Evolutionary conservation across 2,113 vertebrate genomes (phyloP), one percentile per base, ranked within the genome.

Genomic region (Myrmecophaga tridactyla): DNA sequence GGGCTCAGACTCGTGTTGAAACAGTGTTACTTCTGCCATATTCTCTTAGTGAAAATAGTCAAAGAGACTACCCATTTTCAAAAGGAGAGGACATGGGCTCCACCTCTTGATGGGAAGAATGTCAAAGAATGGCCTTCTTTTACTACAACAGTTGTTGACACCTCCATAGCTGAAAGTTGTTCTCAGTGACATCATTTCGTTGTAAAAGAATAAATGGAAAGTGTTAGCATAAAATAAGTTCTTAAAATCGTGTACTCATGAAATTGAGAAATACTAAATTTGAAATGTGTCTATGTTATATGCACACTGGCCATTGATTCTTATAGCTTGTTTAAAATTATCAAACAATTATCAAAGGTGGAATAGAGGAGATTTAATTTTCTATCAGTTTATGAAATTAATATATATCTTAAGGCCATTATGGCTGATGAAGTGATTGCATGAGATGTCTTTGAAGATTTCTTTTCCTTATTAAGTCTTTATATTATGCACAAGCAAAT

Each of bases 341-440:
- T 70, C 65, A 73, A 92, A 85, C 85, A 90, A 29, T 23, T 36
- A 91, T 46, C 12, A 77, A 85, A 96, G 17, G 12, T 73, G 77
- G 31, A 87, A 8, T 51, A 90, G 80, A 21, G 90, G 62, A 92
- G 31, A 89, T 77, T 29, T 73, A 90, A 94, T 92, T 93, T 87
- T 95, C 78, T 92, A 36, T 91, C 31, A 60, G 29, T 93, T 93
- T 93, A 72, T 77, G 20, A 89, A 94, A 89, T 90, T 78, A 95
- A 85, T 86, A 56, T 65, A 15, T 87, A 72, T 94, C 43, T 67
- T 94, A 95, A 86, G 48, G 97, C n/a, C n/a, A 92, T 77, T 25
- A 69, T 7, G n/a, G 12, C 80, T 91, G 27, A 34, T 51, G 36
- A 94, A 80, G 53, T 48, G 58, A 80, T 62, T 53, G 18, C 18